Evolutionary conservation across 2,797 vertebrate genomes (phyloP).

Genomic region (Potorous gilbertii): DNA sequence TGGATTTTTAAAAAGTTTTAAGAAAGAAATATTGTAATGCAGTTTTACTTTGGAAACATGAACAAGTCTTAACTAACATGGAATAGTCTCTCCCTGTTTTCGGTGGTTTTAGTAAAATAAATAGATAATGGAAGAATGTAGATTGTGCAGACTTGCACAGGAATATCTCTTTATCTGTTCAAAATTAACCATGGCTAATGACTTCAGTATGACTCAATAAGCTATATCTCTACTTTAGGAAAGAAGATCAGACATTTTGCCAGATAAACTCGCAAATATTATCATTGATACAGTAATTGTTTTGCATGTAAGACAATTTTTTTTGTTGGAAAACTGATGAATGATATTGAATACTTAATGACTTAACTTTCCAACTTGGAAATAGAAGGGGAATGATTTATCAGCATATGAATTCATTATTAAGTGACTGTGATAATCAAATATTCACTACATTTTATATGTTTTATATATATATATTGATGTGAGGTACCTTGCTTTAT

Average conservation of each 20-base stretch:
- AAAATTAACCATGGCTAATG: constrained; percentile 74
- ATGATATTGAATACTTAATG: constrained; percentile 39
- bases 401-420: not conserved
- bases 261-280: constrained; percentile 63
- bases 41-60: constrained; percentile 36
- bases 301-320: constrained; percentile 49
- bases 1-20: too few species aligned
- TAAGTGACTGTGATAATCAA: constrained; percentile 36
- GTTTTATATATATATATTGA: not conserved
- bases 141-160: constrained; percentile 64
- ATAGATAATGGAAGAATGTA: constrained; percentile 69
- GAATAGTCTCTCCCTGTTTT: constrained; percentile 58
- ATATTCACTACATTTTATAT: constrained; percentile 35
- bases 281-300: constrained; percentile 57
- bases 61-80: constrained; percentile 55
- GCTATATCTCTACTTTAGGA: constrained; percentile 69
- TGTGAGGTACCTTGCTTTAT: constrained; percentile 1
- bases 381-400: not conserved
- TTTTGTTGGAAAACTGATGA: constrained; percentile 29
- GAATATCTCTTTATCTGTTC: constrained; percentile 71
- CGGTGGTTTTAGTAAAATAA: constrained; percentile 68
- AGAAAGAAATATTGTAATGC: not conserved
- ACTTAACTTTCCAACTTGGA: constrained; percentile 28
- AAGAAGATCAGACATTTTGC: constrained; percentile 66
- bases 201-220: constrained; percentile 72